Evolutionary conservation across 2,888 invertebrate genomes (phyloP).

Genomic region (Tiliacea citrago): DNA sequence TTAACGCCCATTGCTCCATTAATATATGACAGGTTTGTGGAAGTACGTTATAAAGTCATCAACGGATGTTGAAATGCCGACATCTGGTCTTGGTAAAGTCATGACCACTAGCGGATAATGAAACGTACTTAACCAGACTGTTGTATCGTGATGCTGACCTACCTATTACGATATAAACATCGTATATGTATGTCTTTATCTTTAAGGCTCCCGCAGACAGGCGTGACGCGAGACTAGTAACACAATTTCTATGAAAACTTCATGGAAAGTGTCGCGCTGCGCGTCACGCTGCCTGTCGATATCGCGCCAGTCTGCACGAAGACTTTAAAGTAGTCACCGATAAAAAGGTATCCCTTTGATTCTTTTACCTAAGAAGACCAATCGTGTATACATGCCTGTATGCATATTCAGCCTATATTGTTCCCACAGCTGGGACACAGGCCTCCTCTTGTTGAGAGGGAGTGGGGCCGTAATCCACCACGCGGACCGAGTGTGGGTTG

Average conservation of each 20-base stretch:
- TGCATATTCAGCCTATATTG: no score
- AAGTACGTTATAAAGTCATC: constrained; percentile 33
- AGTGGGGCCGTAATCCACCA: no score
- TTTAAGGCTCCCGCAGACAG: background rate
- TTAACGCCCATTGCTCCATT: constrained; percentile 43
- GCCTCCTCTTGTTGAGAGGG: no score
- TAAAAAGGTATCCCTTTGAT: constrained; percentile 21
- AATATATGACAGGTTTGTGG: constrained; percentile 15
- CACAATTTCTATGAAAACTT: no score
- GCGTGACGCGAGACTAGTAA: no score
- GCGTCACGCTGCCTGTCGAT: no score
- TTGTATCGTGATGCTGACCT: constrained; percentile 24
- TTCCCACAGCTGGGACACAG: no score
- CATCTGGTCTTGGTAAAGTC: constrained; percentile 40
- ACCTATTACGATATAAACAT: constrained; percentile 7
- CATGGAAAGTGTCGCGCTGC: no score
- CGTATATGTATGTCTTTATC: constrained; percentile 4
- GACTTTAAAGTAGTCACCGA: constrained; percentile 10
- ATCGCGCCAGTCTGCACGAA: no score
- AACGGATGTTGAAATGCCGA: constrained; percentile 43
- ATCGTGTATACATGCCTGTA: background rate
- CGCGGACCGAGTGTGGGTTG: no score
- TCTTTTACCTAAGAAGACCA: background rate
- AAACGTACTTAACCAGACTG: constrained; percentile 15
- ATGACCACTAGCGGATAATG: constrained; percentile 30